Conservation (phyloP, 92 coral and sea anemone genomes). For the Siderastrea radians region DNA sequence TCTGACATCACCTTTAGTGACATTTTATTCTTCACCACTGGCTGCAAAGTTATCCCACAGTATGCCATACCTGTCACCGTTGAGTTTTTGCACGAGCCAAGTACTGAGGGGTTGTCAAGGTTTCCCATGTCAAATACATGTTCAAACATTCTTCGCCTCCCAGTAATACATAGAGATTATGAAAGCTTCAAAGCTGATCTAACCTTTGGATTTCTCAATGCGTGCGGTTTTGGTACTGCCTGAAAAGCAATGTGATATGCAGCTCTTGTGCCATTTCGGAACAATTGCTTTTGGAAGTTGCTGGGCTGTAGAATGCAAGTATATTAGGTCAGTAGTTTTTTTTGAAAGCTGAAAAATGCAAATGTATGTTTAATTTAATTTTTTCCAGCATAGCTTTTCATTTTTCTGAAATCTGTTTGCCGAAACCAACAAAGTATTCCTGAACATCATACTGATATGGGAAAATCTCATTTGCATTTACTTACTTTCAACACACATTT, state of each 20-base stretch:
- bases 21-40: slow-evolving; percentile 82
- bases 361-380: neutral
- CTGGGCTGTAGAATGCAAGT: neutral
- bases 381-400: too few relatives aligned
- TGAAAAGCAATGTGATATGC: slow-evolving; percentile 36
- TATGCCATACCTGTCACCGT: slow-evolving; percentile 66
- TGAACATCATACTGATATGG: neutral
- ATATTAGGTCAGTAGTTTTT: neutral
- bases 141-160: slow-evolving; percentile 68
- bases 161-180: slow-evolving; percentile 70
- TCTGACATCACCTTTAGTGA: slow-evolving; percentile 67
- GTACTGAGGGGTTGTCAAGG: slow-evolving; percentile 61
- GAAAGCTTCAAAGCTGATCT: slow-evolving; percentile 78
- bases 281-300: slow-evolving; percentile 22
- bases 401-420: too few relatives aligned
- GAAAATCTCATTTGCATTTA: too few relatives aligned
- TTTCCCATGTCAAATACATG: slow-evolving; percentile 81
- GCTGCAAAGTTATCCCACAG: slow-evolving; percentile 74
- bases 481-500: neutral
- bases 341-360: neutral
- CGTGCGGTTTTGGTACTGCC: slow-evolving; percentile 77
- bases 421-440: too few relatives aligned
- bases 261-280: slow-evolving; percentile 17
- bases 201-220: slow-evolving; percentile 74
- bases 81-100: slow-evolving; percentile 70